Evolutionary conservation across 2,888 invertebrate species (phyloP), one percentile per base, ranked within the genome.

Genomic region (Xestia rhomboidea): DNA sequence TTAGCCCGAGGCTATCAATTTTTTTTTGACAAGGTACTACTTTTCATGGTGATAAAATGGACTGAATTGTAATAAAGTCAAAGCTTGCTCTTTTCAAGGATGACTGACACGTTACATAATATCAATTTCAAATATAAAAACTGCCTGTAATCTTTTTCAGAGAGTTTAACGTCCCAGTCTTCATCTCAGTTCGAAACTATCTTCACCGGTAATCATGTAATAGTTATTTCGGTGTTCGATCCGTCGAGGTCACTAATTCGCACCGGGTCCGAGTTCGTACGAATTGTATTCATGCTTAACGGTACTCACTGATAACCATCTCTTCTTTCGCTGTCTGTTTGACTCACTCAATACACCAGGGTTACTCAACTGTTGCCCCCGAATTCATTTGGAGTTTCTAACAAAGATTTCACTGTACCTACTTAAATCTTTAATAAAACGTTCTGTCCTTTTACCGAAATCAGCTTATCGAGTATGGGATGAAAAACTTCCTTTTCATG

Each of bases 211-310:
- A 41, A 46, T 69, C 62, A 78, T 73, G 68, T 72, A 69, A 69
- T 70, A 71, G 62, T 79, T 69, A 76, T n/a, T 76, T 21, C 51
- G 34, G 6, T 60, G 57, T 64, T 69, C 62, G 49, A 84, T 80
- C 72, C 66, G 76, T 74, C 34, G 68, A 76, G 85, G 81, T 86
- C 78, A 81, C 63, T 77, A 74, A 86, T 81, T 86, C 64, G 87
- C 62, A 70, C n/a, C 63, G 75, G 62, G 62, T 38, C 66, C 57
- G 11, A 82, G 54, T 74, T 82, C 49, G 18, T 81, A 73, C 62
- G 68, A 84, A 78, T 83, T 72, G 49, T 73, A 71, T 30, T 30
- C 41, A 63, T 66, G 41, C 66, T 27, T 46, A 86, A 86, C 82
- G 81, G 84, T 84, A 84, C 62, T 49, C 41, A 64, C 3, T 49